A percentile compares a stretch with the other conserved stretches of the same genome.
phyloP scores from a whole-genome alignment of 1,140 invertebrate genomes.

The Coptotermes formosanus region DNA sequence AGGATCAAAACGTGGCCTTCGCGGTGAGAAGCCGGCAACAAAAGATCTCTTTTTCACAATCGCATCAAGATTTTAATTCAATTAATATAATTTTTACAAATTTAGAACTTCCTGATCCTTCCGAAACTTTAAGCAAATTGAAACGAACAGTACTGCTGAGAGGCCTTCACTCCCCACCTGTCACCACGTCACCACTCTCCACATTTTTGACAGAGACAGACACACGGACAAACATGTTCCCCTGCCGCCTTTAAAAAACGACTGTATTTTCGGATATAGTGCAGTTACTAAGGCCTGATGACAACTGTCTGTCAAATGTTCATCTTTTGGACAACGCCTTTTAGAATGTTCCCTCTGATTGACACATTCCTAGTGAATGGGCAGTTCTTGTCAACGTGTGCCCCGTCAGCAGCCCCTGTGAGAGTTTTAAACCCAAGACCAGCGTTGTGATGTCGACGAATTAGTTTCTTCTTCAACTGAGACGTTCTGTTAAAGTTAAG shows the following conservation, averaged over 20 bases:
- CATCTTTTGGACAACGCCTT: slow-evolving; percentile 94
- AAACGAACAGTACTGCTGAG: slow-evolving; percentile 98
- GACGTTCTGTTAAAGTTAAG: slow-evolving; percentile 67
- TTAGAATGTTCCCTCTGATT: slow-evolving; percentile 95
- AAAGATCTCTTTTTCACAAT: background rate
- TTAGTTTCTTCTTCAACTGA: slow-evolving; percentile 68
- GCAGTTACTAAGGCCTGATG: slow-evolving; percentile 95
- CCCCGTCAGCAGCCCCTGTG: slow-evolving; percentile 92
- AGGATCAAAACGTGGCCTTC: no score
- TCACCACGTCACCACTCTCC: slow-evolving; percentile 56
- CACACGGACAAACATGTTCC: slow-evolving; percentile 98
- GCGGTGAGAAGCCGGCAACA: no score
- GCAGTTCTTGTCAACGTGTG: slow-evolving; percentile 99
- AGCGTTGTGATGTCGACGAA: slow-evolving; percentile 88
- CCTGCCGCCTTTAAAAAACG: slow-evolving; percentile 97
- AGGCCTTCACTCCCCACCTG: slow-evolving; percentile 57
- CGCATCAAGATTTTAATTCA: background rate
- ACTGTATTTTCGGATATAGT: slow-evolving; percentile 98
- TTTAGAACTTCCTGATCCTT: slow-evolving; percentile 83
- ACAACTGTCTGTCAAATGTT: slow-evolving; percentile 99
- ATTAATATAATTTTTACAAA: background rate
- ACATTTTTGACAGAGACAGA: slow-evolving; percentile 99
- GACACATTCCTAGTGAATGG: slow-evolving; percentile 98
- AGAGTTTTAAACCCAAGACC: slow-evolving; percentile 99
- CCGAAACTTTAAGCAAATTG: slow-evolving; percentile 97